Conservation (phyloP, 1,140 invertebrate species). For the Plectus sambesii region DNA sequence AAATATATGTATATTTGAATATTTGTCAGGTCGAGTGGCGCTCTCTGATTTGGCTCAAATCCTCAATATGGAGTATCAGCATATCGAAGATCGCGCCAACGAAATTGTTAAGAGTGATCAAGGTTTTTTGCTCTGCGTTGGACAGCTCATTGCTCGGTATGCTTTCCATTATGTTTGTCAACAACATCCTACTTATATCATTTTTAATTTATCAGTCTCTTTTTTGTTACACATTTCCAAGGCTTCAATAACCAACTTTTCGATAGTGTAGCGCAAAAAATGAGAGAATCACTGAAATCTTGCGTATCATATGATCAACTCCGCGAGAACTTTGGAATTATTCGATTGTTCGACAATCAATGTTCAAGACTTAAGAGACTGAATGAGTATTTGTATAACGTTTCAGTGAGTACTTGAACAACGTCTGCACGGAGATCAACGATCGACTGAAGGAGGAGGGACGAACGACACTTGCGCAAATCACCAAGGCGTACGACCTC, state of each 20-base stretch:
- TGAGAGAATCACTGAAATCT: too few relatives aligned
- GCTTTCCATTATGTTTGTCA: neutral
- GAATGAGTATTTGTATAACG: neutral
- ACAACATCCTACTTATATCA: too few relatives aligned
- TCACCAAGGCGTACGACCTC: conserved; percentile 16
- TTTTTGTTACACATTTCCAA: too few relatives aligned
- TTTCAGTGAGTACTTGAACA: conserved; percentile 26
- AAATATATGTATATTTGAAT: too few relatives aligned
- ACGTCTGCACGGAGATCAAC: conserved; percentile 22
- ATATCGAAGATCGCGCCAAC: conserved; percentile 20
- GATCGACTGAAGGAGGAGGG: conserved; percentile 22
- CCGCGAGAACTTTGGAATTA: too few relatives aligned
- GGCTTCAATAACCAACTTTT: too few relatives aligned
- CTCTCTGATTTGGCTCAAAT: conserved; percentile 28
- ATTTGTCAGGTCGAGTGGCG: conserved; percentile 25
- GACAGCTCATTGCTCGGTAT: conserved; percentile 27
- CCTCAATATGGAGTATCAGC: conserved; percentile 23
- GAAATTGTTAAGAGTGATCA: conserved; percentile 8
- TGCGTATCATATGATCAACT: too few relatives aligned
- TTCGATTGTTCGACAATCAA: too few relatives aligned
- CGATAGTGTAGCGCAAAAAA: too few relatives aligned
- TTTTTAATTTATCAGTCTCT: too few relatives aligned
- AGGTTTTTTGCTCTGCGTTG: conserved; percentile 25
- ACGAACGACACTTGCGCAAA: conserved; percentile 26
- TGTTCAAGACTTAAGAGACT: too few relatives aligned